These are phyloP conservation scores for Sus cebifrons DNA, from an alignment of 2,797 vertebrate genomes.

Conservation along the genomic window DNA sequence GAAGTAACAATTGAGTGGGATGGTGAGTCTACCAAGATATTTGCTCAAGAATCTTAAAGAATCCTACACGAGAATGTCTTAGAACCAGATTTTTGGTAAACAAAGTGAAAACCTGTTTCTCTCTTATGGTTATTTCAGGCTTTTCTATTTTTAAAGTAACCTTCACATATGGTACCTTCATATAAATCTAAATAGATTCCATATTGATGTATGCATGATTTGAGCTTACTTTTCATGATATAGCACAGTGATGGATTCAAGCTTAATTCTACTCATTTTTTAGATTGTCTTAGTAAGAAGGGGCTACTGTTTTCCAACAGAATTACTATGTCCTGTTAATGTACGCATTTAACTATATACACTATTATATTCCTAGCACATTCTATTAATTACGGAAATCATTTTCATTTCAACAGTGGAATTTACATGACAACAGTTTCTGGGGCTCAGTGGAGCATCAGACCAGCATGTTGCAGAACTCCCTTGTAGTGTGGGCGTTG, in stretches of 20 bases:
- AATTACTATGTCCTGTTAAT: slow-evolving; percentile 59
- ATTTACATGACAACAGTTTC: slow-evolving; percentile 77
- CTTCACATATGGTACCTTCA: slow-evolving; percentile 77
- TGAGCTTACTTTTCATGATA: slow-evolving; percentile 70
- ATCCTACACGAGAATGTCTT: slow-evolving; percentile 63
- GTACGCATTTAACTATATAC: slow-evolving; percentile 4
- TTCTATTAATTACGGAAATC: slow-evolving; percentile 79
- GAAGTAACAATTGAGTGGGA: slow-evolving; percentile 72
- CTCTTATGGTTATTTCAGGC: slow-evolving; percentile 62
- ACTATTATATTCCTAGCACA: slow-evolving; percentile 47
- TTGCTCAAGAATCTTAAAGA: slow-evolving; percentile 72
- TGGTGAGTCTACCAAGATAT: slow-evolving; percentile 66
- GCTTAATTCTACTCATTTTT: slow-evolving; percentile 59
- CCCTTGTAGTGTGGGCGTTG: slow-evolving; percentile 58
- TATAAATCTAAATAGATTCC: slow-evolving; percentile 61
- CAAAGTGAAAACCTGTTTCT: slow-evolving; percentile 72
- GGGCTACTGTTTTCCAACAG: slow-evolving; percentile 51
- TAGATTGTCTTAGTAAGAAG: slow-evolving; percentile 64
- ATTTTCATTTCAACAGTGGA: slow-evolving; percentile 73
- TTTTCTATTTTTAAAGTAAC: slow-evolving; percentile 80
- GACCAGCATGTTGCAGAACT: slow-evolving; percentile 76
- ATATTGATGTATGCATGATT: slow-evolving; percentile 61
- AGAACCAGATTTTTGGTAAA: slow-evolving; percentile 77
- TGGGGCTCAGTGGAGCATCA: slow-evolving; percentile 58
- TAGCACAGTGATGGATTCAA: slow-evolving; percentile 41